Evolutionary conservation across 2,888 invertebrate genomes (phyloP), one percentile per base, ranked within the genome.

Genomic region (Cylindroiulus punctatus): DNA sequence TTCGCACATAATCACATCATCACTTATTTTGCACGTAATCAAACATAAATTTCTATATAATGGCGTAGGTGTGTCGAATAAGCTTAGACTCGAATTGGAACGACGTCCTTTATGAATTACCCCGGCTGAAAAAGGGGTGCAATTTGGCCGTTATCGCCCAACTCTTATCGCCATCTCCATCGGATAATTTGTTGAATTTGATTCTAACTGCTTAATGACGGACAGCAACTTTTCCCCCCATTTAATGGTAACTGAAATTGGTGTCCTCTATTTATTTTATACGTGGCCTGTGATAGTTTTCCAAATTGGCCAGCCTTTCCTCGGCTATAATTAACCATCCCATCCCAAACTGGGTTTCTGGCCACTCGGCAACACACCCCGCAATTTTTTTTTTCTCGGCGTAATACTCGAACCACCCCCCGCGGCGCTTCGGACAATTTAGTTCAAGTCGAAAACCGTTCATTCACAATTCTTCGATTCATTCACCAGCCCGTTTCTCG

Each of bases 391-490:
- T 52, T 52, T 52, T 19, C n/a, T 52, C 1, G 5, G n/a, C 12
- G 52, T 52, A 52, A n/a, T 52, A n/a, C 52, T 52, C 52, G 10
- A n/a, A 52, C 52, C 52, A 52, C 52, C 52, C 52, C 44, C 52
- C 52, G 52, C n/a, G n/a, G 52, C 52, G 19, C 7, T 52, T 52
- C n/a, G 52, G 52, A 52, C 52, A 52, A 52, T 52, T 52, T 52
- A 52, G 52, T 52, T 52, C 52, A 52, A 52, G n/a, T 52, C 52
- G 52, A 52, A 52, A 52, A 52, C 4, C n/a, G n/a, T 52, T 52
- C 52, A 52, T 52, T 52, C 52, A 52, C 52, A 52, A 52, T 52
- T 52, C 52, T 52, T 52, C 52, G 52, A 52, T 52, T 52, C 52
- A 52, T 52, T 52, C 52, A 52, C n/a, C n/a, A 1, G 52, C 52